Evolutionary conservation across 2,888 invertebrate genomes (phyloP), one percentile per base, ranked within the genome.

Genomic region (Eristalis arbustorum): DNA sequence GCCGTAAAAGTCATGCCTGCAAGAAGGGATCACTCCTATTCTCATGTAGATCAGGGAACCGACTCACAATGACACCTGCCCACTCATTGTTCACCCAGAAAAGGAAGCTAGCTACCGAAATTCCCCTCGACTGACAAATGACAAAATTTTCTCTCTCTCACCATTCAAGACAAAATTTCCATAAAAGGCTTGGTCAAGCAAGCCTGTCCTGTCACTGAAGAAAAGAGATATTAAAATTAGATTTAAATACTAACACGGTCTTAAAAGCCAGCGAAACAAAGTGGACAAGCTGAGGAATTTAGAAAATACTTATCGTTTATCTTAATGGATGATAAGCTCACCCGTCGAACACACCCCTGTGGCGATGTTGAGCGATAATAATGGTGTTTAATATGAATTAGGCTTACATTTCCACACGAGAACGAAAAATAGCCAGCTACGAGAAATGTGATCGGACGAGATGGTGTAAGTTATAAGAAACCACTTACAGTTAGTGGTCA

Each of bases 371-470:
- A 37, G 18, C 49, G 42, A 78, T 34, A 78, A 74, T 67, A 68
- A 79, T 79, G 78, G 78, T 68, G 67, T 56, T 83, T 83, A 79
- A 82, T 79, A 72, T 79, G 71, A 78, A 83, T 78, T 75, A 23
- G 63, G 28, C 34, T 71, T 34, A 63, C 66, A 77, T 69, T 73
- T 76, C 34, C 59, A 37, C 23, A 64, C 68, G n/a, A 31, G 18
- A 57, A 28, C 49, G 49, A 42, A 23, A 68, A 42, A 42, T 59
- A 49, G 42, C n/a, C 42, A 14, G 42, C 42, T n/a, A 34, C 13
- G 37, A 10, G 37, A 37, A 37, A 37, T 37, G 37, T 37, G 37
- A 37, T 37, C 37, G 13, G 18, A 49, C 18, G 18, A 18, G 18
- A n/a, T 18, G 49, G 49, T 49, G 18, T 18, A 18, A 18, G 49